Conservation (phyloP, 2,888 invertebrate genomes). For the Byasa hedistus region DNA sequence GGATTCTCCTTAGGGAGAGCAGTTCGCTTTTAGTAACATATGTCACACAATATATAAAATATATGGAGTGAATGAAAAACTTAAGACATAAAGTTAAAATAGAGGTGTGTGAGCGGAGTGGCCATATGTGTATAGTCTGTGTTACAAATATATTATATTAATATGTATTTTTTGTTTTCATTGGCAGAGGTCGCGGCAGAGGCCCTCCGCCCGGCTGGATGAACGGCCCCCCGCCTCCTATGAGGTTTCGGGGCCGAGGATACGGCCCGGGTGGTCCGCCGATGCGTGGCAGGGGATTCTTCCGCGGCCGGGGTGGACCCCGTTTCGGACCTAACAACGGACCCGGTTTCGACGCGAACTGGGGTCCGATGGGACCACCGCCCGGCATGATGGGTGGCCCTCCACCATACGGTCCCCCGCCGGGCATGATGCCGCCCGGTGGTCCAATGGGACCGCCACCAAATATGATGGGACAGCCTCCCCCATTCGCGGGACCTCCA, state of each 20-base stretch:
- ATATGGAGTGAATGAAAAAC: no score
- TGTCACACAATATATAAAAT: no score
- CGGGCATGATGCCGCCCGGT: conserved; percentile 79
- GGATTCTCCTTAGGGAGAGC: no score
- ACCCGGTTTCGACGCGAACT: conserved; percentile 81
- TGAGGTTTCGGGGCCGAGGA: conserved; percentile 84
- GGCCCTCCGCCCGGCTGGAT: conserved; percentile 68
- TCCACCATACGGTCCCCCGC: conserved; percentile 73
- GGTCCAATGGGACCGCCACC: conserved; percentile 80
- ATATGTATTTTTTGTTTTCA: no score
- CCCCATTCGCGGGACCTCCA: conserved; percentile 74
- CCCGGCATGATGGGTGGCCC: conserved; percentile 76
- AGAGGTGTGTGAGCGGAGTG: no score
- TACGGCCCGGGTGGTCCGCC: conserved; percentile 82
- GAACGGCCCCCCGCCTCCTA: conserved; percentile 80
- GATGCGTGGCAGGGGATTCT: conserved; percentile 75
- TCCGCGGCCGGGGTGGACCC: conserved; percentile 74
- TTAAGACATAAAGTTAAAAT: no score
- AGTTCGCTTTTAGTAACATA: no score
- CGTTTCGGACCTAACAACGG: conserved; percentile 75
- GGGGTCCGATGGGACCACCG: conserved; percentile 83
- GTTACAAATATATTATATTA: no score
- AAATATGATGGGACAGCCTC: conserved; percentile 79
- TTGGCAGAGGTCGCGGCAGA: conserved; percentile 52
- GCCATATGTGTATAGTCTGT: no score